A percentile compares a stretch with the other conserved stretches of the same genome.
phyloP scores from a whole-genome alignment of 2,888 invertebrate genomes.

The Polydesmus complanatus region DNA sequence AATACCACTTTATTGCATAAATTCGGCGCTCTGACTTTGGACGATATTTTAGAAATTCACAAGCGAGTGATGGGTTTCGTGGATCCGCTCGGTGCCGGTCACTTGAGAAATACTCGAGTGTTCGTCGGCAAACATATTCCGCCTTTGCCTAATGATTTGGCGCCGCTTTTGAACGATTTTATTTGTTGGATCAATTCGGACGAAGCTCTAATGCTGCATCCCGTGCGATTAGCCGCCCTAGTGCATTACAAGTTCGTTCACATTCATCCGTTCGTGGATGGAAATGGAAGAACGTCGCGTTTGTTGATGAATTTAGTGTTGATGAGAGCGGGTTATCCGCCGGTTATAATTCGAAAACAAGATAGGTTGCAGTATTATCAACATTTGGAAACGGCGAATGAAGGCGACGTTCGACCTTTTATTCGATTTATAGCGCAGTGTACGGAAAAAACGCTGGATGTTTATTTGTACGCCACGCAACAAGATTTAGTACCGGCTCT shows the following conservation, averaged over 20 bases:
- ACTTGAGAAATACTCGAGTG: conserved; percentile 75
- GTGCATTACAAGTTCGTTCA: conserved; percentile 94
- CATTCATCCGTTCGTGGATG: conserved; percentile 94
- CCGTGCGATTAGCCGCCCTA: conserved; percentile 84
- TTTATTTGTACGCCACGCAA: conserved; percentile 64
- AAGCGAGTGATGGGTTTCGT: conserved; percentile 84
- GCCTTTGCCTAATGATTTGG: conserved; percentile 69
- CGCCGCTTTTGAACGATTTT: conserved; percentile 69
- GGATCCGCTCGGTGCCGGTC: conserved; percentile 81
- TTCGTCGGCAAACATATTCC: conserved; percentile 93
- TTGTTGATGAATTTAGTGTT: conserved; percentile 90
- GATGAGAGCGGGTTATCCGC: conserved; percentile 85
- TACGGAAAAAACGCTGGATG: conserved; percentile 73
- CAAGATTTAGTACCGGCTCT: conserved; percentile 38
- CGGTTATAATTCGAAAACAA: conserved; percentile 82
- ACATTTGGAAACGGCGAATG: conserved; percentile 75
- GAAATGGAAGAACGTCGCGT: conserved; percentile 89
- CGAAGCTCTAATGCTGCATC: conserved; percentile 69
- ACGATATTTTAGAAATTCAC: conserved; percentile 85
- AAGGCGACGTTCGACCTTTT: conserved; percentile 89
- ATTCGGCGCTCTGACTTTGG: conserved; percentile 59
- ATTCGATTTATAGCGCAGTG: conserved; percentile 89
- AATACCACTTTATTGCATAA: conserved; percentile 47
- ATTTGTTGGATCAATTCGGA: conserved; percentile 82
- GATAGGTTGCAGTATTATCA: conserved; percentile 59